Evolutionary conservation across 2,113 vertebrate species (phyloP), one percentile per base, ranked within the genome.

Genomic region (Brachirus orientalis): DNA sequence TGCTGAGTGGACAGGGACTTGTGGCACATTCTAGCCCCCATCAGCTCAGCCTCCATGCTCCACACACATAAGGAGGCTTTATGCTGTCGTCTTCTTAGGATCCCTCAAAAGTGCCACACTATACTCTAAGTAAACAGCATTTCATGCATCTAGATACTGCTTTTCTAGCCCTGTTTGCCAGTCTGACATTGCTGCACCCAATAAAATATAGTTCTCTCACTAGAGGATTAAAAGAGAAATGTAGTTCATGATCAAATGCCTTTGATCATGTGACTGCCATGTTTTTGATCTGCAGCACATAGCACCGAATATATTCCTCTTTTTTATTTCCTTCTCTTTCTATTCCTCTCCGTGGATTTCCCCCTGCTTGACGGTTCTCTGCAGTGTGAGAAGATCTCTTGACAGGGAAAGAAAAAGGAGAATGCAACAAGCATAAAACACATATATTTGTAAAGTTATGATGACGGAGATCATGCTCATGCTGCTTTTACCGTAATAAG

Each of bases 221-320:
- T 83, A 66, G 28, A 28, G 86, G 87, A 89, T 92, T 91, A 92
- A 91, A 90, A 55, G 51, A 86, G 82, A 72, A 84, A 83, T 89
- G 86, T 88, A 88, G 88, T 90, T 91, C 84, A 92, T 91, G 92
- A 90, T 90, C 89, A 88, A 83, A 91, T 89, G 86, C 84, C 90
- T 90, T 91, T 90, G 85, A 91, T 93, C 89, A 93, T 89, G 88
- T 92, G 87, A 89, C 84, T 84, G 69, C 78, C 69, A 75, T 86
- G 84, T 79, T 91, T 87, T 91, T 91, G 82, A 92, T 92, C 86
- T 82, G 72, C 55, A 37, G 83, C 81, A 86, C 83, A 85, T 68
- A 72, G 72, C 69, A 80, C 77, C 68, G 78, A 86, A 82, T 86
- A 85, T 75, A 85, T 79, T 85, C 77, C 80, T n/a, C n/a, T 79